Evolutionary conservation across 1,140 invertebrate genomes (phyloP), one percentile per base, ranked within the genome.

Genomic region (Heliothis subflexa): DNA sequence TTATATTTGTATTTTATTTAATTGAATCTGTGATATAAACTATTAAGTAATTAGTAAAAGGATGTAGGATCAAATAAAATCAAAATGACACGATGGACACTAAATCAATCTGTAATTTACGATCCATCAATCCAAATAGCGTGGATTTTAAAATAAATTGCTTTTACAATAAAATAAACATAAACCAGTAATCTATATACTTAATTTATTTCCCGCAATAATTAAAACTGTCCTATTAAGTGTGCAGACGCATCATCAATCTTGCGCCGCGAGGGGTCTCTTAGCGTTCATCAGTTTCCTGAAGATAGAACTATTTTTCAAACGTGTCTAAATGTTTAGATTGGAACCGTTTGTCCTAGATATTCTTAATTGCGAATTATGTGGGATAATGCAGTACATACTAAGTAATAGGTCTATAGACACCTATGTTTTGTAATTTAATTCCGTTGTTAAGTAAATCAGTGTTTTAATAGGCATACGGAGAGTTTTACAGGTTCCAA

Each of bases 181-280:
- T 7, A 9, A 40, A 40, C 33, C 33, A 9, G n/a, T n/a, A n/a
- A n/a, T 40, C 33, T 40, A 40, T 40, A 40, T 4, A 45, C 10
- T 52, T 70, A 25, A 70, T 70, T 70, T 28, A 70, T 52, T 52
- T 70, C 18, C 66, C 47, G 66, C 47, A 25, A 70, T 66, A 70
- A 70, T 70, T 52, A 70, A 70, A 50, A 70, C 66, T 52, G 21
- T 70, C 66, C 66, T 14, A 52, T 70, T 52, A 70, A 21, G 18
- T 70, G 66, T 9, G 47, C 47, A 21, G 4, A 28, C 47, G 47
- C 16, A 52, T 16, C 66, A 70, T 70, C 66, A 52, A 70, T 70
- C 66, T 70, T 7, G 47, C 66, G 47, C 66, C 21, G 66, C 25
- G 25, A 28, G 66, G 66, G 66, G 66, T 52, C 47, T 14, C 21